A percentile compares a stretch with the other conserved stretches of the same genome.
phyloP scores from a whole-genome alignment of 2,888 invertebrate genomes.

The Netelia fuscicornis region DNA sequence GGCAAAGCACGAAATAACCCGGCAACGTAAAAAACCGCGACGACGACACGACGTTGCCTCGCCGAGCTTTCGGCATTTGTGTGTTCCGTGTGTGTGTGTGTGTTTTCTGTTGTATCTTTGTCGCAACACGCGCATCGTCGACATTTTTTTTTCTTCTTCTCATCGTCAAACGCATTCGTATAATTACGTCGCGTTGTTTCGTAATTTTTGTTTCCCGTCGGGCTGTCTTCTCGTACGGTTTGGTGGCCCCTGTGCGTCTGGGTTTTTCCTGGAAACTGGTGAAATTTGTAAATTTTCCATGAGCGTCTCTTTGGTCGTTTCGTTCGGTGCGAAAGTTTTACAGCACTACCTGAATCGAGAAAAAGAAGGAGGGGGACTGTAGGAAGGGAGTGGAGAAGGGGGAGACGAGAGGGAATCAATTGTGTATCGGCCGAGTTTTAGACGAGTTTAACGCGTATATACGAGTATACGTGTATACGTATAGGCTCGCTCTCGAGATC shows the following conservation, averaged over 20 bases:
- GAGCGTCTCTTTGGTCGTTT: background rate
- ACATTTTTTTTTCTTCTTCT: conserved; percentile 10
- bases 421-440: background rate
- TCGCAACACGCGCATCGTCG: conserved; percentile 50
- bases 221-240: background rate
- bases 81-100: background rate
- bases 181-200: background rate
- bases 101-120: conserved; percentile 10
- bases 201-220: background rate
- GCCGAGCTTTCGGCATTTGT: too few relatives aligned
- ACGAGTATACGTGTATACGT: background rate
- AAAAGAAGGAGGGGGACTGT: too few relatives aligned
- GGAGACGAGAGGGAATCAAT: background rate
- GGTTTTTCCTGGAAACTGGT: background rate
- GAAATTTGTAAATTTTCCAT: too few relatives aligned
- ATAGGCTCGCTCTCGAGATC: too few relatives aligned
- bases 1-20: conserved; percentile 50
- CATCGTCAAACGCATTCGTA: background rate
- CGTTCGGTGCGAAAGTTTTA: background rate
- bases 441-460: background rate
- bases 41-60: background rate
- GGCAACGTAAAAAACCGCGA: conserved; percentile 56
- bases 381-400: background rate
- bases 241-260: too few relatives aligned
- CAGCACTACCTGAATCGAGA: background rate